Base-by-base conservation (phyloP, 2,797 vertebrate species). In the Microcaecilia unicolor region DNA sequence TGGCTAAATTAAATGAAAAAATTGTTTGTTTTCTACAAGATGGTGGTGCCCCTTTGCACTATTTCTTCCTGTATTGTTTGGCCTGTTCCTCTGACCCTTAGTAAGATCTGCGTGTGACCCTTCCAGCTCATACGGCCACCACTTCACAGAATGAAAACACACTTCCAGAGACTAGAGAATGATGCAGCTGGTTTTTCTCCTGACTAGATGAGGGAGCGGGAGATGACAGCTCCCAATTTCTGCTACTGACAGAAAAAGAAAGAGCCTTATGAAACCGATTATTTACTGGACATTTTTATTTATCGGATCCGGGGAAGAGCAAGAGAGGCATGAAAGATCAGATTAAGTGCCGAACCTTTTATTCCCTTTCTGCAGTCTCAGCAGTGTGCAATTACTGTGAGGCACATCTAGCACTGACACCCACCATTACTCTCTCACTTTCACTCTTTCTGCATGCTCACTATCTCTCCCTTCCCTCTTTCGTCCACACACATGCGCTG, bases 201-300 rank as follows among this genome's bases (percentile, higher is more conserved):
- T n/a, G n/a, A n/a, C n/a, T n/a, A n/a, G n/a, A 28, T 60, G 37
- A 61, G 60, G 67, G 48, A 64, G 60, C 31, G 3, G 18, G 28
- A 12, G 11, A 54, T 31, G 67, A 38, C 64, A 57, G 55, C 28
- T 45, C 67, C 41, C 57, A 25, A 52, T 39, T 52, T 56, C 55
- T 18, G 4, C 48, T 55, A 51, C 34, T 28, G 57, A 64, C 63
- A 55, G 72, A 66, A 35, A 57, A 58, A 69, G 61, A 70, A 73
- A 65, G 61, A 42, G 70, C 52, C 67, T n/a, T 74, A 25, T 56
- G 65, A 63, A 67, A 62, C 31, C 7, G 51, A 64, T 44, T 62
- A 36, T 64, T 62, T 74, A 52, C 28, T 25, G 58, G 54, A 52
- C 42, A 22, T 62, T 63, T 49, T 52, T 61, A 50, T 67, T 64